These are phyloP conservation scores for Cebus imitator DNA, from an alignment of 2,113 vertebrate genomes.

Conservation along the genomic window DNA sequence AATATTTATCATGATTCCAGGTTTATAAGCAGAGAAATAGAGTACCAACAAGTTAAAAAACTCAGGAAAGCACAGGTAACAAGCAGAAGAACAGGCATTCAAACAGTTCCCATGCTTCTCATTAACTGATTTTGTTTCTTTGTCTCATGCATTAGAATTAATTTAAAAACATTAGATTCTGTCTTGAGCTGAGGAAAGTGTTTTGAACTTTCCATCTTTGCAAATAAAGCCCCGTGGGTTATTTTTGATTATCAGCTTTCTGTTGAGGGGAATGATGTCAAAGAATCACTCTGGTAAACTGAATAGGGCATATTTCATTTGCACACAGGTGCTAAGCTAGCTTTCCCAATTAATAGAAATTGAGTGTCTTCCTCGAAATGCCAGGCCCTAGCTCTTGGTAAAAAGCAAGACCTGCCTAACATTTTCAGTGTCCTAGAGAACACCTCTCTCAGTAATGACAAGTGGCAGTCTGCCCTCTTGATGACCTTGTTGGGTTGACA, in stretches of 20 bases:
- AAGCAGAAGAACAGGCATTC: background rate
- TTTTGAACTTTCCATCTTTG: conserved; percentile 31
- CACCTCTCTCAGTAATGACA: conserved; percentile 5
- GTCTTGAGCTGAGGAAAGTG: background rate
- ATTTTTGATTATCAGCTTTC: conserved; percentile 7
- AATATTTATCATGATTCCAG: background rate
- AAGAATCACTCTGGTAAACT: background rate
- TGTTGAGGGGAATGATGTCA: background rate
- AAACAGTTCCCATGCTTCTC: background rate
- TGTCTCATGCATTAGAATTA: background rate
- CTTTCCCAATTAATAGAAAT: conserved; percentile 12
- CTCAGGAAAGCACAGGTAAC: background rate
- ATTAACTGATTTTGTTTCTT: background rate
- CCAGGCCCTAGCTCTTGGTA: background rate
- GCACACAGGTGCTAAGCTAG: background rate
- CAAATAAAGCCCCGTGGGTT: background rate
- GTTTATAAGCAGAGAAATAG: conserved; percentile 1
- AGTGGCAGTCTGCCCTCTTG: conserved; percentile 52
- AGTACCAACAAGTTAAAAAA: conserved; percentile 6
- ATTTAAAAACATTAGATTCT: background rate
- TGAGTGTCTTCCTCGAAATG: background rate
- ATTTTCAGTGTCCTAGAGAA: background rate
- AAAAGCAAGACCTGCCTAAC: background rate
- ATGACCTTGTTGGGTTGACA: conserved; percentile 60
- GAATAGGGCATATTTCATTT: background rate